Evolutionary conservation across 30 jellyfish, hydroid and myxozoan species (phyloP).

Genomic region (Cassiopea andromeda): DNA sequence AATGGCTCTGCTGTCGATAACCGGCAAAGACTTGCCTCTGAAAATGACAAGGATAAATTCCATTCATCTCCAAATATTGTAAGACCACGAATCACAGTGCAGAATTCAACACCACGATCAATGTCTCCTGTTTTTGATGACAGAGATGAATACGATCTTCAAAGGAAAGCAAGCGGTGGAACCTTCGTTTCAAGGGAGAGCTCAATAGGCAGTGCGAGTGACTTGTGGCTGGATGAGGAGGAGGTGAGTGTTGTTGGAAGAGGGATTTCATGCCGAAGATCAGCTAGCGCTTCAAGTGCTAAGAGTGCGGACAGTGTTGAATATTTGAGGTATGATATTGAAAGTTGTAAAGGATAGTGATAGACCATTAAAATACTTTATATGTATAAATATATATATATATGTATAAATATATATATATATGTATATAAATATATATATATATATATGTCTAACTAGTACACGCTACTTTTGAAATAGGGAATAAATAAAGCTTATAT

Average conservation of each 20-base stretch:
- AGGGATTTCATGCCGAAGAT: slow-evolving; percentile 33
- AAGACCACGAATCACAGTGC: slow-evolving; percentile 44
- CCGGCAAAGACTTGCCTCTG: neutral
- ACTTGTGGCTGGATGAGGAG: slow-evolving; percentile 70
- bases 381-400: too few relatives aligned
- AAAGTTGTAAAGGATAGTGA: neutral
- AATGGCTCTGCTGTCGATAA: slow-evolving; percentile 54
- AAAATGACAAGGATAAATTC: slow-evolving; percentile 4
- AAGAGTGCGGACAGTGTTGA: slow-evolving; percentile 53
- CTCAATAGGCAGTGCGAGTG: slow-evolving; percentile 76
- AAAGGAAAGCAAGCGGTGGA: neutral
- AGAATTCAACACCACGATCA: slow-evolving; percentile 53
- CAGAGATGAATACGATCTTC: neutral
- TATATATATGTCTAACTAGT: too few relatives aligned
- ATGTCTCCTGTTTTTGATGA: slow-evolving; percentile 1
- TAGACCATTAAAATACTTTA: too few relatives aligned
- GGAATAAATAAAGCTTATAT: too few relatives aligned
- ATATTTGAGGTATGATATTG: slow-evolving; percentile 8
- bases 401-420: too few relatives aligned
- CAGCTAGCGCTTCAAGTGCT: slow-evolving; percentile 53
- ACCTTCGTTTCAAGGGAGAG: slow-evolving; percentile 54
- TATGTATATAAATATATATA: too few relatives aligned
- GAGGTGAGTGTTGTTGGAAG: slow-evolving; percentile 10
- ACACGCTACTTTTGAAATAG: too few relatives aligned
- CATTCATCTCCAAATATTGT: slow-evolving; percentile 36